Conservation (phyloP, 2,888 invertebrate species). For the Parnassius mnemosyne region DNA sequence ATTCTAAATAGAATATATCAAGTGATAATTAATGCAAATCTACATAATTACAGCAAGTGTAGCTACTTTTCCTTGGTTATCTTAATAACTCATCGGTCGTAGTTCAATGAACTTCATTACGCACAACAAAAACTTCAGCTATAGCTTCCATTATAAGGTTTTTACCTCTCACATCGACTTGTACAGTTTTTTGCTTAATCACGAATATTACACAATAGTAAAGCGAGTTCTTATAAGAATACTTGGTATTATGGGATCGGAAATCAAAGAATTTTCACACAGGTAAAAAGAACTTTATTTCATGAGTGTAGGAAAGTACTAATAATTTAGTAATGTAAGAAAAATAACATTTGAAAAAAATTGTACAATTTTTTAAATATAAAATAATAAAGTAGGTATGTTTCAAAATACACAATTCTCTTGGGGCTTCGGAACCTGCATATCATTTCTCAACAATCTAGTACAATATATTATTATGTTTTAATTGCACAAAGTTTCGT, state of each 20-base stretch:
- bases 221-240: too few species aligned
- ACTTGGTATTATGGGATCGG: neutral
- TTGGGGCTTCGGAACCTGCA: slow-evolving; percentile 73
- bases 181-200: too few species aligned
- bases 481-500: slow-evolving; percentile 36
- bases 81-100: too few species aligned
- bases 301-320: slow-evolving; percentile 35
- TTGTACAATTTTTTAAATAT: slow-evolving; percentile 3
- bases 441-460: slow-evolving; percentile 47
- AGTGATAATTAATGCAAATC: too few species aligned
- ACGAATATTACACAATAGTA: too few species aligned
- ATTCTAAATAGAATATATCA: too few species aligned
- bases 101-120: too few species aligned
- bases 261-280: slow-evolving; percentile 49
- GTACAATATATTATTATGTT: slow-evolving; percentile 35
- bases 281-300: slow-evolving; percentile 60
- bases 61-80: too few species aligned
- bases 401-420: slow-evolving; percentile 29
- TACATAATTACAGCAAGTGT: too few species aligned
- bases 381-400: slow-evolving; percentile 5
- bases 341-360: slow-evolving; percentile 8
- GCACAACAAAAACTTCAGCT: too few species aligned
- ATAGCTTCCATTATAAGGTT: too few species aligned
- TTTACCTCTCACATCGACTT: too few species aligned
- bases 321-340: slow-evolving; percentile 6